Evolutionary conservation across 1,140 invertebrate genomes (phyloP).

Genomic region (Hypothenemus hampei): DNA sequence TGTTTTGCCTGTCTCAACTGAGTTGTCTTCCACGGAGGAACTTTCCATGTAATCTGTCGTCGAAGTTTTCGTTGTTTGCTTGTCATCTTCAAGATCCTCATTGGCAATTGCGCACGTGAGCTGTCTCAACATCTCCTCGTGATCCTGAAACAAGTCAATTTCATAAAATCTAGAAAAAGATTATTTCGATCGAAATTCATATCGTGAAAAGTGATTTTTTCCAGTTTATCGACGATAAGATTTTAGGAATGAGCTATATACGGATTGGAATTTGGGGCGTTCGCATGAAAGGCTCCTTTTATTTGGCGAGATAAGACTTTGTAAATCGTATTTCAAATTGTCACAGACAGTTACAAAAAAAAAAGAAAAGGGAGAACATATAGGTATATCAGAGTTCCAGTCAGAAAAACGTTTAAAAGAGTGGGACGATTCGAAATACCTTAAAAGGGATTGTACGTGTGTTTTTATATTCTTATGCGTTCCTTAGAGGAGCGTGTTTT

Average conservation of each 20-base stretch:
- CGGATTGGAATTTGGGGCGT: background rate
- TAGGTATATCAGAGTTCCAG: no score
- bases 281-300: background rate
- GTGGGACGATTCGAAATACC: no score
- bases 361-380: no score
- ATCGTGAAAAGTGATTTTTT: background rate
- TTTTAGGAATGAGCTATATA: no score
- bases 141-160: constrained; percentile 39
- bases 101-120: constrained; percentile 44
- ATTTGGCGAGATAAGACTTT: background rate
- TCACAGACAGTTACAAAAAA: background rate
- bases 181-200: background rate
- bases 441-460: no score
- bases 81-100: constrained; percentile 42
- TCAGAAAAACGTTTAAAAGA: no score
- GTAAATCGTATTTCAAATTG: background rate
- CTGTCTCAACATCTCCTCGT: constrained; percentile 46
- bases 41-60: constrained; percentile 14
- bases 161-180: background rate
- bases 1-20: constrained; percentile 27
- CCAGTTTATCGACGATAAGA: background rate
- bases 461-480: no score
- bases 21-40: constrained; percentile 19
- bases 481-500: no score
- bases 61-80: constrained; percentile 33